Evolutionary conservation across 2,113 vertebrate species (phyloP).

Genomic region (Cacatua alba): DNA sequence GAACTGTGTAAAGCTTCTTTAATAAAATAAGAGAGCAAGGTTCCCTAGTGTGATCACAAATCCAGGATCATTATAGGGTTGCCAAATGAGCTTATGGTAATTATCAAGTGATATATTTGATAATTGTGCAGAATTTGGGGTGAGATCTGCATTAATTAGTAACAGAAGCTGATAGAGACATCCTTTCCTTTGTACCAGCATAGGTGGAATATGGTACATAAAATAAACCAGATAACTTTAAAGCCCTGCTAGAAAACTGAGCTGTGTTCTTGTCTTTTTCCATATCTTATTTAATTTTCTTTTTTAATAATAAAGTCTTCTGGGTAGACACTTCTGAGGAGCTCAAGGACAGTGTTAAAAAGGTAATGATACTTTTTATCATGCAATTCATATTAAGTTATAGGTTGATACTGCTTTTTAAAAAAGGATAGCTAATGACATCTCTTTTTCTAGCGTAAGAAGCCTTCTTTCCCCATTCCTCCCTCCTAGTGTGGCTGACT

Average conservation of each 20-base stretch:
- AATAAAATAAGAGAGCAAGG: slow-evolving; percentile 26
- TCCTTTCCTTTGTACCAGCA: neutral
- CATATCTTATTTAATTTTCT: neutral
- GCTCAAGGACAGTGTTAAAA: neutral
- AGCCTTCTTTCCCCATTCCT: neutral
- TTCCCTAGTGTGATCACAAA: slow-evolving; percentile 37
- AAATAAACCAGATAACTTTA: neutral
- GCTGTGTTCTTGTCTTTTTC: neutral
- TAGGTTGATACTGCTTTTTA: neutral
- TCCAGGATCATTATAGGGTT: neutral
- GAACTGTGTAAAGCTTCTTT: slow-evolving; percentile 6
- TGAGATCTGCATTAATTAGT: neutral
- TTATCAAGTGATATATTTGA: slow-evolving; percentile 38
- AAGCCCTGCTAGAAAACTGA: neutral
- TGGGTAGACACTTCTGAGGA: neutral
- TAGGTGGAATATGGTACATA: neutral
- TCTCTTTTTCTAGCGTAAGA: neutral
- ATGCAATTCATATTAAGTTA: neutral
- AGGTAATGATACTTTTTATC: neutral
- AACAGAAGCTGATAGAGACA: neutral
- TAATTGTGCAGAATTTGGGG: slow-evolving; percentile 1
- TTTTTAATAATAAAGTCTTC: neutral
- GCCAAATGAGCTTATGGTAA: slow-evolving; percentile 38
- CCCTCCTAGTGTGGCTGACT: neutral
- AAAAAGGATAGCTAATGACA: neutral